Conservation (phyloP, 1,140 invertebrate species). For the Trichoplusia ni region DNA sequence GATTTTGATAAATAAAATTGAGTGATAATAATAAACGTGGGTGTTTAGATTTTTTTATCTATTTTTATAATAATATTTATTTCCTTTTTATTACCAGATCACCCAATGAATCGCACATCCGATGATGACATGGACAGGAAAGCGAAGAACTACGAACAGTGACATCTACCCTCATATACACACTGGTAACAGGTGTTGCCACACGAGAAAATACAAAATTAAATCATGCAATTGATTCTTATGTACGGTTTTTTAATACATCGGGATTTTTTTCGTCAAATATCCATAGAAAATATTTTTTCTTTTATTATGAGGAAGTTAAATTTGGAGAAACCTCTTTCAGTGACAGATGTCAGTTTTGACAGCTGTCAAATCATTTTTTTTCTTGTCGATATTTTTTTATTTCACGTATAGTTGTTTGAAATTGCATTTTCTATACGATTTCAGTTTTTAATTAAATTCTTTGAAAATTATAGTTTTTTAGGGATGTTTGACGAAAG, state of each 20-base stretch:
- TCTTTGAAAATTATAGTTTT: too few relatives aligned
- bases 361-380: neutral
- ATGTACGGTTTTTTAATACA: too few relatives aligned
- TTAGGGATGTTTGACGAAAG: too few relatives aligned
- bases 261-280: too few relatives aligned
- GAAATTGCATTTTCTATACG: too few relatives aligned
- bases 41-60: neutral
- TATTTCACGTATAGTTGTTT: neutral
- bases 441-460: too few relatives aligned
- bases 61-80: neutral
- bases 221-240: constrained; percentile 12
- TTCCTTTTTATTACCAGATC: constrained; percentile 52
- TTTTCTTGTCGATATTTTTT: neutral
- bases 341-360: neutral
- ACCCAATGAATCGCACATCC: constrained; percentile 71
- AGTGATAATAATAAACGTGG: too few relatives aligned
- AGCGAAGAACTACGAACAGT: constrained; percentile 76
- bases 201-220: constrained; percentile 32
- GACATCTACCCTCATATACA: constrained; percentile 40
- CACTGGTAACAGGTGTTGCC: constrained; percentile 40
- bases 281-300: too few relatives aligned
- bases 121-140: constrained; percentile 78
- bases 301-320: too few relatives aligned
- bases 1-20: too few relatives aligned
- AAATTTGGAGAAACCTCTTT: neutral